Evolutionary conservation across 2,888 invertebrate species (phyloP).

Genomic region (Crematogaster levior): DNA sequence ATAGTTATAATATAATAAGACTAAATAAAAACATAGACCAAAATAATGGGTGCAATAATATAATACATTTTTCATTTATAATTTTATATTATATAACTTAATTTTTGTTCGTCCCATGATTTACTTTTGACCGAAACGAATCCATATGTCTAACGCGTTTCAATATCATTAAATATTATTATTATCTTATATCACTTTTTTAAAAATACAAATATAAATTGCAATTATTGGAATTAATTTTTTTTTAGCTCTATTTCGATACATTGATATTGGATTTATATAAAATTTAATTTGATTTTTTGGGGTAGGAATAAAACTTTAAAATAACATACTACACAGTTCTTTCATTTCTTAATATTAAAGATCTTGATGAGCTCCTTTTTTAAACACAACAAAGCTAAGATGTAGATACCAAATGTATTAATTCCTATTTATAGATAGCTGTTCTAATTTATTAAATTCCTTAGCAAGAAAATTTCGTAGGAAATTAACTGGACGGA

Average conservation of each 20-base stretch:
- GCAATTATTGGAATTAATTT: conserved; percentile 36
- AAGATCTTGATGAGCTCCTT: not conserved
- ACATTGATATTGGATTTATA: conserved; percentile 14
- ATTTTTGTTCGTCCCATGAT: not conserved
- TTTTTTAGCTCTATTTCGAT: conserved; percentile 1
- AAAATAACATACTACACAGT: not conserved
- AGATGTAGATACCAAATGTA: not conserved
- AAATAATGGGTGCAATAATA: not conserved
- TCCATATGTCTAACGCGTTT: not conserved
- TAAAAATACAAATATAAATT: conserved; percentile 28
- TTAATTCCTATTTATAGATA: not conserved
- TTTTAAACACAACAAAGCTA: not conserved
- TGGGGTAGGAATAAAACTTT: conserved; percentile 5
- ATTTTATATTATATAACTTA: not conserved
- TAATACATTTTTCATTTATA: not conserved
- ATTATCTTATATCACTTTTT: not conserved
- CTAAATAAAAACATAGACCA: not conserved
- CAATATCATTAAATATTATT: conserved; percentile 17
- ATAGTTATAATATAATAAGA: not conserved
- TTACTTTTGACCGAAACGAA: not conserved
- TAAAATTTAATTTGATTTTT: conserved; percentile 35
- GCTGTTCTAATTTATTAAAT: conserved; percentile 33
- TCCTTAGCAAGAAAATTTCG: conserved; percentile 24
- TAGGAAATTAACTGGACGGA: conserved; percentile 7
- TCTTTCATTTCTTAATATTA: conserved; percentile 1